These are phyloP conservation scores for Chiloscyllium punctatum DNA, from an alignment of 2,797 vertebrate genomes.

Conservation along the genomic window DNA sequence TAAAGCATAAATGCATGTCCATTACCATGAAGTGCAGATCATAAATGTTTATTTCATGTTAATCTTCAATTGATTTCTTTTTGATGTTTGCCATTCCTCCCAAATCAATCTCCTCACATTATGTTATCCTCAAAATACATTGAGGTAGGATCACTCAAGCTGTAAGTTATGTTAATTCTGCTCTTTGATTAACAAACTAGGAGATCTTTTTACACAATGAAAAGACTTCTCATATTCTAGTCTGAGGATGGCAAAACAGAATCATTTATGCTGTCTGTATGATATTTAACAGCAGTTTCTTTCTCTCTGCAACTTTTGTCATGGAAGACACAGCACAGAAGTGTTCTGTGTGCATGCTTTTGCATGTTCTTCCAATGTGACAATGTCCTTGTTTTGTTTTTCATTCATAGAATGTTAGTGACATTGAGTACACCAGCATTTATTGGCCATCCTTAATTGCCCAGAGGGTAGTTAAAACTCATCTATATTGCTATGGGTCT, in stretches of 20 bases:
- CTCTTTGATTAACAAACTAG: not conserved
- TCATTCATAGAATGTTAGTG: too few species aligned
- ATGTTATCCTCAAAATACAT: not conserved
- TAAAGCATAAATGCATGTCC: not conserved
- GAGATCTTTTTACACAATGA: not conserved
- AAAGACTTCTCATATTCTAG: not conserved
- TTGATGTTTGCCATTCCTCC: not conserved
- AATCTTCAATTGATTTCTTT: not conserved
- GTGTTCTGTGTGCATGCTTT: not conserved
- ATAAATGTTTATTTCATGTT: constrained; percentile 1
- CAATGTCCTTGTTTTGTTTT: not conserved
- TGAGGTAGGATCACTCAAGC: not conserved
- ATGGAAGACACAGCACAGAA: not conserved
- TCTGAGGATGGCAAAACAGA: not conserved
- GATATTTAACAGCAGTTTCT: too few species aligned
- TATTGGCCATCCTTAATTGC: too few species aligned
- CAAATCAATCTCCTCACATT: not conserved
- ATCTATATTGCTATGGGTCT: too few species aligned
- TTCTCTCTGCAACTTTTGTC: not conserved
- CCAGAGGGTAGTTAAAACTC: too few species aligned
- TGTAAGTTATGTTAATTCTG: not conserved
- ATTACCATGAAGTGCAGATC: not conserved
- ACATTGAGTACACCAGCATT: too few species aligned
- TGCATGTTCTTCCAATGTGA: not conserved
- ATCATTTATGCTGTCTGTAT: too few species aligned